Evolutionary conservation across 1,140 invertebrate genomes (phyloP).

Genomic region (Drosophila miranda): DNA sequence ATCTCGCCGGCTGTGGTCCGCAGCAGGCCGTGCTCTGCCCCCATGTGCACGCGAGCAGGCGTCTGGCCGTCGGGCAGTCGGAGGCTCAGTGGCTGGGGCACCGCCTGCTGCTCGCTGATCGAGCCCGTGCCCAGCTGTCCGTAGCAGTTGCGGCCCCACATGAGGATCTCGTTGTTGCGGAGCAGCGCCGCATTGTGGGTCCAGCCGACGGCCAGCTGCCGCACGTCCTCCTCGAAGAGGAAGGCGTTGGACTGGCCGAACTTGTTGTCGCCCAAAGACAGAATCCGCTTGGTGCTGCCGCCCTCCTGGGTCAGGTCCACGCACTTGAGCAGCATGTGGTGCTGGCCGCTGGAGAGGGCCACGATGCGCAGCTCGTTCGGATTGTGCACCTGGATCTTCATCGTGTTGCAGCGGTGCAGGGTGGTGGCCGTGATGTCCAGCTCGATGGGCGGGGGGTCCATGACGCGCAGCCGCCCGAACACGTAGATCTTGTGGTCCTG

Average conservation of each 20-base stretch:
- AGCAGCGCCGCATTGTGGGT: slow-evolving; percentile 87
- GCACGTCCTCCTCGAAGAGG: slow-evolving; percentile 80
- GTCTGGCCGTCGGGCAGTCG: slow-evolving; percentile 42
- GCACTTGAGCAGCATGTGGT: slow-evolving; percentile 87
- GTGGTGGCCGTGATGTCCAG: slow-evolving; percentile 68
- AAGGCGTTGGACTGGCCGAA: slow-evolving; percentile 85
- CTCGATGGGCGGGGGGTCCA: slow-evolving; percentile 71
- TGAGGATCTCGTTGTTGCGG: slow-evolving; percentile 84
- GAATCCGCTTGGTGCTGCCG: slow-evolving; percentile 75
- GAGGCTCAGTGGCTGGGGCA: slow-evolving; percentile 48
- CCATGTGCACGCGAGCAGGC: slow-evolving; percentile 85
- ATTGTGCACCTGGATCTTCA: slow-evolving; percentile 66
- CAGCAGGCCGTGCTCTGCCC: slow-evolving; percentile 90
- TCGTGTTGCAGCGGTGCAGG: slow-evolving; percentile 64
- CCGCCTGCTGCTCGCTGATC: slow-evolving; percentile 56
- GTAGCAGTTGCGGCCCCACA: slow-evolving; percentile 92
- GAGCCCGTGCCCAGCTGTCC: slow-evolving; percentile 86
- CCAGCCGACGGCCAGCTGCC: slow-evolving; percentile 87
- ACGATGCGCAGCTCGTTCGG: slow-evolving; percentile 60
- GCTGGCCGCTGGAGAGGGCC: slow-evolving; percentile 86
- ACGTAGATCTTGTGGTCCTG: slow-evolving; percentile 82
- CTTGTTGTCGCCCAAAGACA: slow-evolving; percentile 90
- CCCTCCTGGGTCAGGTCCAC: slow-evolving; percentile 28
- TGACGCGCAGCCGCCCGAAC: slow-evolving; percentile 64
- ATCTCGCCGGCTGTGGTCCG: slow-evolving; percentile 84